These are phyloP conservation scores for Sorex fumeus DNA, from an alignment of 2,113 vertebrate species.

Conservation along the genomic window DNA sequence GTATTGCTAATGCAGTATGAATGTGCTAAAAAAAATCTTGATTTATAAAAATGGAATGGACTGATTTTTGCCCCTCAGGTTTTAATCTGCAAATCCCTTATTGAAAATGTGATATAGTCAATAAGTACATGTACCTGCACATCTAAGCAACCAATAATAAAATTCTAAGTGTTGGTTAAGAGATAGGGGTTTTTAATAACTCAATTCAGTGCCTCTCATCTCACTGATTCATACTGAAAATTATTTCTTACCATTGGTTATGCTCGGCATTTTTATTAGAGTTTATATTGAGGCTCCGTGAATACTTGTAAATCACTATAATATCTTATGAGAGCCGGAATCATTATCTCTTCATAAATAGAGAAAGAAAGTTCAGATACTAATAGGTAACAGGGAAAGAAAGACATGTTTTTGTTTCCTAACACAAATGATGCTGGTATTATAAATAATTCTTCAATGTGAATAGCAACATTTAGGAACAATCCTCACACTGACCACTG, in stretches of 20 bases:
- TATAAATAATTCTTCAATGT: constrained; percentile 64
- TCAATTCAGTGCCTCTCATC: constrained; percentile 15
- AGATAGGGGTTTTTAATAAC: neutral
- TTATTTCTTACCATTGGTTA: neutral
- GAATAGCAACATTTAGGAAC: constrained; percentile 37
- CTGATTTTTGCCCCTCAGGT: constrained; percentile 1
- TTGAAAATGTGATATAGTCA: neutral
- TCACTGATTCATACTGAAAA: constrained; percentile 31
- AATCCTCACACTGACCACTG: constrained; percentile 36
- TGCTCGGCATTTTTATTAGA: constrained; percentile 1
- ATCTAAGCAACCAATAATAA: constrained; percentile 40
- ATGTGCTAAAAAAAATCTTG: constrained; percentile 1
- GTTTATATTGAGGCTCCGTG: constrained; percentile 14
- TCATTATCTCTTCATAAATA: constrained; percentile 50
- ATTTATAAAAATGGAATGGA: constrained; percentile 14
- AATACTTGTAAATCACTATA: constrained; percentile 44
- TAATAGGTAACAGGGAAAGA: constrained; percentile 30
- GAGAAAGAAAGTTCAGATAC: neutral
- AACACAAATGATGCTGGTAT: neutral
- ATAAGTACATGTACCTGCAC: neutral
- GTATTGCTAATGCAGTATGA: neutral
- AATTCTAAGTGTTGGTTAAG: constrained; percentile 3
- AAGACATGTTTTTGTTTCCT: constrained; percentile 53
- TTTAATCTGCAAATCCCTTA: neutral
- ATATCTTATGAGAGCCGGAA: constrained; percentile 15